Evolutionary conservation across 2,797 vertebrate species (phyloP), one percentile per base, ranked within the genome.

Genomic region (Sorex maritimensis): DNA sequence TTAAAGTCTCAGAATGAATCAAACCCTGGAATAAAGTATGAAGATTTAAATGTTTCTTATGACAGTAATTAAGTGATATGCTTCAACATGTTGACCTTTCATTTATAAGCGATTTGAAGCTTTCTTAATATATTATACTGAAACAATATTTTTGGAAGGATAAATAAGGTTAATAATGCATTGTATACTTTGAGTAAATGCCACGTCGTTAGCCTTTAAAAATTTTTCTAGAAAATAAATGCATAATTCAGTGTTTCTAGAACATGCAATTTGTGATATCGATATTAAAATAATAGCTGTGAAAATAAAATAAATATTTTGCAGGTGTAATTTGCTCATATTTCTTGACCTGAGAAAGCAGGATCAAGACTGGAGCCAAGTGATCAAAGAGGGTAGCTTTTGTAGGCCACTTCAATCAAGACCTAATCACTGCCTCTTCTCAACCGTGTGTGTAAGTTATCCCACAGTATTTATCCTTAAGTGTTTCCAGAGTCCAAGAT

Each of bases 101-200:
- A 63, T 77, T 69, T 79, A 85, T 85, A 83, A 79, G 28, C 0
- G 63, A 69, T 90, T 90, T 67, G 30, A 30, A 78, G 15, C 12
- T 38, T 78, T 87, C 26, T 83, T 72, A 84, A 34, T 71, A n/a
- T 85, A 68, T 94, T 94, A 46, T 81, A 93, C 28, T 69, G 6
- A 95, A 63, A 38, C 2, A 79, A 28, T 89, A 67, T 90, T 95
- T 61, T 91, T 67, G 88, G 61, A 91, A 90, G 44, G 30, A 24
- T 93, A 92, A 92, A 89, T 91, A 89, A 38, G 77, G 44, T 91
- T 93, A 91, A 94, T 92, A 84, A 94, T 24, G 68, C 88, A 49
- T 30, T 69, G 1, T 67, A 69, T 71, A 78, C 90, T 72, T 74
- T 72, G 2, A 79, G 55, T 86, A 94, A 96, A 92, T 95, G 30